Evolutionary conservation across 2,888 invertebrate species (phyloP), one percentile per base, ranked within the genome.

Genomic region (Cheilosia vulpina): DNA sequence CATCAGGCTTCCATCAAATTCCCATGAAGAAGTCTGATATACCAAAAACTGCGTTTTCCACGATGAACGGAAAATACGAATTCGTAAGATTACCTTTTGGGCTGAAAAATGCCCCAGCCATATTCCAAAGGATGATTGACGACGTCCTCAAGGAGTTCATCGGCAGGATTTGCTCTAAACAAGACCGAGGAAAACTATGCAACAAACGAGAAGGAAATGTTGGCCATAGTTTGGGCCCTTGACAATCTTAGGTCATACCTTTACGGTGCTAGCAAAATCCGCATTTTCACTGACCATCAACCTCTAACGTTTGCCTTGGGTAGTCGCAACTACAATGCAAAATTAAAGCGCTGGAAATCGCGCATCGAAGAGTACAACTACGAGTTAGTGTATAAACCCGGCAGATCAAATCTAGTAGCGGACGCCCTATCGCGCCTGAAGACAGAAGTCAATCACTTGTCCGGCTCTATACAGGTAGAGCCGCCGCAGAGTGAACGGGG

Each of bases 41-140:
- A 5, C 5, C 43, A n/a, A n/a, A 43, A n/a, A 43, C 43, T 1
- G 43, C 43, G 0, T 19, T 50, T 4, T 19, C 19, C 0, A 50
- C 50, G 2, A 4, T 9, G 2, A 19, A 15, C 88, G 83, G 41
- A 88, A 88, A 0, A 53, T 89, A 24, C 88, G 89, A 83, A 53
- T 88, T 7, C 83, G 85, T 4, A 73, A 87, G 0, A 5, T 7
- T 60, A 13, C 21, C 43, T 6, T 60, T 60, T 6, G 60, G 60
- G 13, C 41, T 60, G 1, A n/a, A 41, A 15, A 60, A 60, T n/a
- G 60, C 41, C 5, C 60, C 60, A 1, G 75, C 87, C 0, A 87
- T 87, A 13, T 87, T 88, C 17, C 85, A 87, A 53, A 15, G 88
- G 3, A 87, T 87, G 79, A 77, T 88, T 0, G 87, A 88, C 53